Evolutionary conservation across 1,140 invertebrate species (phyloP).

Genomic region (Drosophila guanche): DNA sequence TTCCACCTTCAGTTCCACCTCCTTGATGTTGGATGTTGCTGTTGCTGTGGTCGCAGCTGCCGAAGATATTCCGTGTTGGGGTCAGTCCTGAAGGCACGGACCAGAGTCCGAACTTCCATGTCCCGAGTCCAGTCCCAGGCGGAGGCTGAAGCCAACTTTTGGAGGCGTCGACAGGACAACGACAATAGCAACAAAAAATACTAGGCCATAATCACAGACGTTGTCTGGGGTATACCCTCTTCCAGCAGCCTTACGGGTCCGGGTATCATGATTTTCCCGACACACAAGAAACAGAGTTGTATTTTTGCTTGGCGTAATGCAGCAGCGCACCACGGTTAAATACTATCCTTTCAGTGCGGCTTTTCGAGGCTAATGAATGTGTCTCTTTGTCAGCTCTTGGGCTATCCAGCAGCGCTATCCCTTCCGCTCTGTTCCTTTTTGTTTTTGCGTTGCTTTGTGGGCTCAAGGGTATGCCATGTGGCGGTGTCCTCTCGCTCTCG

Average conservation of each 20-base stretch:
- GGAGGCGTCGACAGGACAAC: conserved; percentile 39
- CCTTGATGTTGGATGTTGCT: conserved; percentile 1
- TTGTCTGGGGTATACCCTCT: conserved; percentile 7
- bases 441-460: no score
- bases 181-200: conserved; percentile 36
- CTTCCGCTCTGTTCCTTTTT: no score
- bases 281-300: no score
- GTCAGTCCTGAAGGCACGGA: conserved; percentile 26
- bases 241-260: no score
- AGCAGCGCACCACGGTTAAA: neutral
- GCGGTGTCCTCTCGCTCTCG: no score
- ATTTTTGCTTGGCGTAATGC: no score
- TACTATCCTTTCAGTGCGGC: no score
- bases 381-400: no score
- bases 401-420: no score
- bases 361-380: no score
- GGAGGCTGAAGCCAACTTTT: conserved; percentile 32
- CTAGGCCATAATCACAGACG: conserved; percentile 15
- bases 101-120: conserved; percentile 33
- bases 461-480: no score
- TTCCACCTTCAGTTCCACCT: conserved; percentile 7
- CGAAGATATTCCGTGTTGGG: conserved; percentile 61
- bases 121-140: conserved; percentile 38
- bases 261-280: no score
- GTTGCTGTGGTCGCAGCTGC: conserved; percentile 68